Base-by-base conservation (phyloP, 2,888 invertebrate genomes). In the Cybosia mesomella region DNA sequence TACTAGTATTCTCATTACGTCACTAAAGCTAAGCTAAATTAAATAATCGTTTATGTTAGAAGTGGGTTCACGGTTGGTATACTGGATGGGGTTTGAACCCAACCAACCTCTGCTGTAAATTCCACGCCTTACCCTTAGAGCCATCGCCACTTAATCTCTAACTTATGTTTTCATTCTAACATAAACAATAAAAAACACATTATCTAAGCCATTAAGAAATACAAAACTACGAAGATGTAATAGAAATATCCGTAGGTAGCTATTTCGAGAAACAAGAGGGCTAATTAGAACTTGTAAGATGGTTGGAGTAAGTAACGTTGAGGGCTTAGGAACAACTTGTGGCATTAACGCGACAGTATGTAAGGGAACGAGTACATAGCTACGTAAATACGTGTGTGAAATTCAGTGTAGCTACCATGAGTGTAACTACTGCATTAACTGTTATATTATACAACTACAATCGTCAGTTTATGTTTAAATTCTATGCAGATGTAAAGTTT, bases 201-300 rank as follows among this genome's bases (percentile, higher is more conserved):
- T 39, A 59, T 59, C 36, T 59, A 7, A 58, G 58, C 15, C 22
- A 24, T 39, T 54, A 62, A 28, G 15, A 15, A 58, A 67, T 28
- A 53, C 55, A 73, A 69, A 39, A 49, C 58, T 67, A 69, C 61
- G 54, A 58, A 74, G 15, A 74, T 75, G 74, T 74, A 74, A 77
- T 72, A 74, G 74, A 82, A 74, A 81, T 80, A 75, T 75, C 72
- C 72, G 79, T 79, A 76, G 81, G 82, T 83, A 83, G 82, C 76
- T 82, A 83, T 85, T 83, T 79, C 81, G 63, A 80, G 87, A 78
- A 82, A 87, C 86, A 86, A 82, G 87, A 76, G 79, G 77, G 80
- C 86, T 87, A 87, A 86, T 87, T 87, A 86, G 87, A 83, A 85
- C 84, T 87, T 85, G 84, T 85, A 87, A 85, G 84, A 85, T 85